Conservation (phyloP, 2,888 invertebrate genomes). For the Halictus quadricinctus region DNA sequence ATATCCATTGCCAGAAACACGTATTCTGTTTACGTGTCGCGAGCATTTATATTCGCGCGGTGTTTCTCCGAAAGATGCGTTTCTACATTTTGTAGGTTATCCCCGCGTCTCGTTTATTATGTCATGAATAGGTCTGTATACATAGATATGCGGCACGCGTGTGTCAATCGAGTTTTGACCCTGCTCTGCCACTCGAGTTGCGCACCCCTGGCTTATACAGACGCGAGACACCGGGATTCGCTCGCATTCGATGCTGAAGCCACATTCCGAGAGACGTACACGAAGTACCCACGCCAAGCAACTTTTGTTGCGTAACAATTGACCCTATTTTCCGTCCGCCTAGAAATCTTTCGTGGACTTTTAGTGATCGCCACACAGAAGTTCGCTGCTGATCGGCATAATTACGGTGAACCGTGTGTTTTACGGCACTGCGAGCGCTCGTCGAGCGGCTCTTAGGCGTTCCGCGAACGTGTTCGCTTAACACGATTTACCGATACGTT, state of each 20-base stretch:
- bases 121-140: neutral
- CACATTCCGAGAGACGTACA: constrained; percentile 62
- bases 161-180: constrained; percentile 38
- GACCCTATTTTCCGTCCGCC: constrained; percentile 66
- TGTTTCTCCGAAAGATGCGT: neutral
- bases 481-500: neutral
- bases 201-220: constrained; percentile 55
- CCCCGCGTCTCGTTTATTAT: constrained; percentile 10
- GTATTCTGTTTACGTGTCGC: neutral
- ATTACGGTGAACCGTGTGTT: constrained; percentile 38
- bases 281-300: constrained; percentile 65
- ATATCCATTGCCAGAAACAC: neutral
- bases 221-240: constrained; percentile 56
- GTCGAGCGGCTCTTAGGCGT: neutral
- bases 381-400: constrained; percentile 21
- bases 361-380: constrained; percentile 51
- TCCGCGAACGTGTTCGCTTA: neutral
- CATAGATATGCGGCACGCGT: neutral
- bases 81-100: neutral
- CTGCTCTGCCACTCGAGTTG: constrained; percentile 28
- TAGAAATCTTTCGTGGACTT: constrained; percentile 59
- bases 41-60: neutral
- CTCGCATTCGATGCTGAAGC: constrained; percentile 58
- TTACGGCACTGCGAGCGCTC: neutral
- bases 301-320: constrained; percentile 71